phyloP scores from a whole-genome alignment of 2,888 invertebrate species.

The Chrysotoxum bicinctum region DNA sequence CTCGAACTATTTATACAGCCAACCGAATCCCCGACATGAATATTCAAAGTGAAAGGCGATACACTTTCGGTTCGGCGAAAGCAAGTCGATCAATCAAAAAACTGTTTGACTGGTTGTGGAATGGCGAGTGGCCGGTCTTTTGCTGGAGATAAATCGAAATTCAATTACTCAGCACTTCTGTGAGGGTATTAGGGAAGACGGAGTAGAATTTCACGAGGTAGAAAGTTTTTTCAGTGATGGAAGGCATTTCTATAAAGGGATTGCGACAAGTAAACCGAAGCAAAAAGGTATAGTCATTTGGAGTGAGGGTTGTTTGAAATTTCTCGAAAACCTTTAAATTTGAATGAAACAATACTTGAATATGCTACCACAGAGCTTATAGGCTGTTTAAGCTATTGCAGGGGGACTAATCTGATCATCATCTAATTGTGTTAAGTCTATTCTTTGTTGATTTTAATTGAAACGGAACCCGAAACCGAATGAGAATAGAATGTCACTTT shows the following conservation, averaged over 20 bases:
- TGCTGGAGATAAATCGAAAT: slow-evolving; percentile 57
- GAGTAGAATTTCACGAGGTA: not conserved
- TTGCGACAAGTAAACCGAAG: not conserved
- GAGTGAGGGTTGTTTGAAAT: not conserved
- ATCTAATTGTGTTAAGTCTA: too few relatives aligned
- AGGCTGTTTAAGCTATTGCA: too few relatives aligned
- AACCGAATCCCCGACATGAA: slow-evolving; percentile 40
- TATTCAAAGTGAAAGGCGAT: slow-evolving; percentile 69
- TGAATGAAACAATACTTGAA: not conserved
- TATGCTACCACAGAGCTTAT: accelerated
- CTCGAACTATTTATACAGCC: not conserved
- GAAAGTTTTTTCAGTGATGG: not conserved
- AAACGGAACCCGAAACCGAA: too few relatives aligned
- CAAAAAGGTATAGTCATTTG: not conserved
- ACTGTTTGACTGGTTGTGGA: not conserved
- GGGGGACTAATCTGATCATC: too few relatives aligned
- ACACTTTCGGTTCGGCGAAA: slow-evolving; percentile 41
- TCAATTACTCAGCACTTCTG: slow-evolving; percentile 46
- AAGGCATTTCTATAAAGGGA: not conserved
- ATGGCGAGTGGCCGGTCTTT: not conserved
- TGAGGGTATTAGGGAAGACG: not conserved
- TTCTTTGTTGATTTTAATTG: too few relatives aligned
- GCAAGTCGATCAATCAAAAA: slow-evolving; percentile 62
- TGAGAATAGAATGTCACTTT: too few relatives aligned
- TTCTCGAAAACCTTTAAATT: not conserved